phyloP scores from a whole-genome alignment of 2,797 vertebrate species.

The Malacoctenus gilli region DNA sequence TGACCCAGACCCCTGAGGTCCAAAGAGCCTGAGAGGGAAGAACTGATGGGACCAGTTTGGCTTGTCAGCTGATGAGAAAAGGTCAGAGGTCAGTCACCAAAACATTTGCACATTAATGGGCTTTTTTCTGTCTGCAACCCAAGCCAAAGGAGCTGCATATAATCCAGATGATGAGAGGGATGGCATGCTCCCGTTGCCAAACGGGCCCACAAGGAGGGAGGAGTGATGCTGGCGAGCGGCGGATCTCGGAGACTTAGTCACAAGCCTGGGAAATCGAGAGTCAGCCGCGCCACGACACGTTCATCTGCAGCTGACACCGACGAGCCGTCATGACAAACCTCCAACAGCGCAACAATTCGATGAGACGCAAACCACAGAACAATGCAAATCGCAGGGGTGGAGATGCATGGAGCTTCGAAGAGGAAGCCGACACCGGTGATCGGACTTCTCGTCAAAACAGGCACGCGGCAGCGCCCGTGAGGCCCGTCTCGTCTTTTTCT shows the following conservation, averaged over 20 bases:
- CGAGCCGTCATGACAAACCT: slow-evolving; percentile 49
- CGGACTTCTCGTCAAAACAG: slow-evolving; percentile 50
- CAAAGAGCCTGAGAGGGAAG: slow-evolving; percentile 75
- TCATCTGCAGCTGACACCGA: slow-evolving; percentile 52
- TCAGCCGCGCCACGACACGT: slow-evolving; percentile 53
- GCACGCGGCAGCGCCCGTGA: slow-evolving; percentile 22
- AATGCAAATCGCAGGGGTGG: slow-evolving; percentile 49
- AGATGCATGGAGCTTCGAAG: slow-evolving; percentile 7
- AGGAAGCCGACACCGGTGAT: slow-evolving; percentile 34
- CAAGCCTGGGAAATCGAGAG: slow-evolving; percentile 62
- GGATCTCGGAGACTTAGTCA: slow-evolving; percentile 51
- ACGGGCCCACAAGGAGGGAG: slow-evolving; percentile 44
- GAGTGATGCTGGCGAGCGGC: slow-evolving; percentile 34
- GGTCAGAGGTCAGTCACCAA: slow-evolving; percentile 55
- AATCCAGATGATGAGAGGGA: slow-evolving; percentile 58
- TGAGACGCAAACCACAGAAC: slow-evolving; percentile 44
- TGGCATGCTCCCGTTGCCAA: slow-evolving; percentile 60
- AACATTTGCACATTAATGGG: slow-evolving; percentile 54
- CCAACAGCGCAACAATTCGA: slow-evolving; percentile 41
- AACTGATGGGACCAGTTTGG: slow-evolving; percentile 49
- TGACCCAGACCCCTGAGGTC: slow-evolving; percentile 71
- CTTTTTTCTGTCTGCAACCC: slow-evolving; percentile 66
- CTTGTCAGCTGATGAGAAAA: slow-evolving; percentile 65
- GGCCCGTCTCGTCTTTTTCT: slow-evolving; percentile 38
- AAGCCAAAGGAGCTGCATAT: slow-evolving; percentile 49